Base-by-base conservation (phyloP, 1,140 invertebrate genomes). In the Euwallacea fornicatus region DNA sequence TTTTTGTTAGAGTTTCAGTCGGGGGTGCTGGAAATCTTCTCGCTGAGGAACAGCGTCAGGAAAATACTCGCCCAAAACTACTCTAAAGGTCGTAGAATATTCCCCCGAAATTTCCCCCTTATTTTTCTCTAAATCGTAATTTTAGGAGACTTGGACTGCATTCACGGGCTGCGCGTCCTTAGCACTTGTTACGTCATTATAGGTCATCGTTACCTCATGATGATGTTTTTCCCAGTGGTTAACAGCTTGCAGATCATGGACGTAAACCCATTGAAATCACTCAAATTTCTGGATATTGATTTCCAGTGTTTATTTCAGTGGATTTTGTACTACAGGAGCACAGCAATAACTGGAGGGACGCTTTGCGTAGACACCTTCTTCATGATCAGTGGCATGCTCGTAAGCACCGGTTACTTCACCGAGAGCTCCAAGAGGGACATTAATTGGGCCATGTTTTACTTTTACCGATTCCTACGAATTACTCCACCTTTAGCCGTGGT, bases 311-410 rank as follows among this genome's bases (percentile, higher is more conserved):
- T n/a, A n/a, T n/a, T 77, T 66, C 66, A 79, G 76, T 79, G 78
- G 76, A 69, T 76, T 9, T 41, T 74, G 15, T 66, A 75, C n/a
- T 75, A 76, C 58, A 58, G 73, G 43, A 78, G 76, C 58, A 78
- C 76, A 8, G 70, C 74, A 10, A 75, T 78, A 13, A 77, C 73
- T 15, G 77, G 77, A 42, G 76, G 76, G 13, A 78, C 77, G 7
- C 59, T 78, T 46, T 76, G 78, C 7, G 83, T 83, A 2, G 83
- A 84, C 67, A 81, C 82, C 7, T 84, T 84, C 71, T 83, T 84
- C 54, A 76, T 84, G 65, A 77, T 81, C 59, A 87, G 86, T 78
- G 87, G 86, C 13, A 74, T 85, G 6, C 76, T 88, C 2, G 78
- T 85, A 2, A 74, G 80, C 6, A 83, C 86, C 46, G 72, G 85